Conservation (phyloP, 2,113 vertebrate species). For the Aythya baeri region DNA sequence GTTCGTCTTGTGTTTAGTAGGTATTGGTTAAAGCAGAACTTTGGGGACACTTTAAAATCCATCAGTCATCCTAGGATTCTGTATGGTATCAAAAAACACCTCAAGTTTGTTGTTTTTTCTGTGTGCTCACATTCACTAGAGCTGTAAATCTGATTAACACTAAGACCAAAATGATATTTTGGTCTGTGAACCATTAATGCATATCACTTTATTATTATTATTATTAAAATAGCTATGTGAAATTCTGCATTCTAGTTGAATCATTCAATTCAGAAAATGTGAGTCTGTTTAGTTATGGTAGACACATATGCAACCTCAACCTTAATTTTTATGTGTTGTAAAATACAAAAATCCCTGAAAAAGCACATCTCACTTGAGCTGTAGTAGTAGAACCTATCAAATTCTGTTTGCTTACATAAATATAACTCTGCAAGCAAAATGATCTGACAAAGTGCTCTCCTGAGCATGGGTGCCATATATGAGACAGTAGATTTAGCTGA, state of each 20-base stretch:
- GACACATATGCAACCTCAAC: not conserved
- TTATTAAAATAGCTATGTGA: not conserved
- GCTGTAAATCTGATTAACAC: not conserved
- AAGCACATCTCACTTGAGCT: not conserved
- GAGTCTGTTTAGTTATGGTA: not conserved
- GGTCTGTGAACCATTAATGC: not conserved
- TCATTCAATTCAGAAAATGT: not conserved
- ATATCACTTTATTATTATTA: too few species aligned
- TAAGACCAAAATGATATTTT: not conserved
- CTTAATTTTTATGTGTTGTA: not conserved
- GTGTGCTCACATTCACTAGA: not conserved
- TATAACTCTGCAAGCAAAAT: not conserved
- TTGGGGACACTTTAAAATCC: not conserved
- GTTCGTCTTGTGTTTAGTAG: not conserved
- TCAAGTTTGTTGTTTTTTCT: not conserved
- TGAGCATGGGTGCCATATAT: not conserved
- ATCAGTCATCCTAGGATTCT: not conserved
- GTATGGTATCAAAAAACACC: not conserved
- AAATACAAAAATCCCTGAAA: not conserved
- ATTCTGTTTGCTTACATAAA: not conserved
- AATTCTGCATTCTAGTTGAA: not conserved
- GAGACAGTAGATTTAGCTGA: not conserved
- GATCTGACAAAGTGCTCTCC: not conserved
- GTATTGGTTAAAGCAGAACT: not conserved
- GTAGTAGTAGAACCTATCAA: not conserved